Conservation (phyloP, 92 coral and sea anemone genomes). For the Epizoanthus scotinus region DNA sequence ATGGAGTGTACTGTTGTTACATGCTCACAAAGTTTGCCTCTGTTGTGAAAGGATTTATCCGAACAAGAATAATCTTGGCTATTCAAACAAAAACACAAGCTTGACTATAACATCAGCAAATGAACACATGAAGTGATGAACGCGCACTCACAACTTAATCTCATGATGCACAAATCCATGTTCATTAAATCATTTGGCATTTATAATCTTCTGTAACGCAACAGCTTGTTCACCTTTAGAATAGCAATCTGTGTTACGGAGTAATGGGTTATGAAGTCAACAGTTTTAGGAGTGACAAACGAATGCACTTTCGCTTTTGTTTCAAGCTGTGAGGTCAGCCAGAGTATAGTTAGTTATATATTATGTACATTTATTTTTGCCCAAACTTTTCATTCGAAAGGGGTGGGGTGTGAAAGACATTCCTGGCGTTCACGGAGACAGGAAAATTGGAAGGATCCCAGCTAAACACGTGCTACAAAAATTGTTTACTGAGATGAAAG, state of each 20-base stretch:
- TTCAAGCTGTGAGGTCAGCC: constrained; percentile 11
- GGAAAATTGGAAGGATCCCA: neutral
- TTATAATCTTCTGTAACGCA: neutral
- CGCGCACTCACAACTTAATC: neutral
- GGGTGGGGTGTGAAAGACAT: constrained; percentile 24
- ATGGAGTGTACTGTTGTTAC: neutral
- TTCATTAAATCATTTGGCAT: neutral
- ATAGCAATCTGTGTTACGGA: neutral
- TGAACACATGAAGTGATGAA: constrained; percentile 1
- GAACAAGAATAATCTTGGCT: neutral
- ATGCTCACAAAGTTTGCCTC: neutral
- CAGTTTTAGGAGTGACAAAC: neutral
- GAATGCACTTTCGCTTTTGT: neutral
- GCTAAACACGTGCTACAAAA: constrained; percentile 25
- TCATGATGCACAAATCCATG: neutral
- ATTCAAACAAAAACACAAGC: neutral
- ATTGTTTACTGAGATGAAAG: neutral
- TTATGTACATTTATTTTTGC: neutral
- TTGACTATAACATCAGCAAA: neutral
- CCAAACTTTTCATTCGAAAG: constrained; percentile 17
- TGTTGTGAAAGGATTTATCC: neutral
- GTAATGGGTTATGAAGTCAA: neutral
- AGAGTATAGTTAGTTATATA: neutral
- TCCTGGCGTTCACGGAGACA: neutral
- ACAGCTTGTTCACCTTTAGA: neutral